Base-by-base conservation (phyloP, 2,113 vertebrate species). In the Coptodon rendalli region DNA sequence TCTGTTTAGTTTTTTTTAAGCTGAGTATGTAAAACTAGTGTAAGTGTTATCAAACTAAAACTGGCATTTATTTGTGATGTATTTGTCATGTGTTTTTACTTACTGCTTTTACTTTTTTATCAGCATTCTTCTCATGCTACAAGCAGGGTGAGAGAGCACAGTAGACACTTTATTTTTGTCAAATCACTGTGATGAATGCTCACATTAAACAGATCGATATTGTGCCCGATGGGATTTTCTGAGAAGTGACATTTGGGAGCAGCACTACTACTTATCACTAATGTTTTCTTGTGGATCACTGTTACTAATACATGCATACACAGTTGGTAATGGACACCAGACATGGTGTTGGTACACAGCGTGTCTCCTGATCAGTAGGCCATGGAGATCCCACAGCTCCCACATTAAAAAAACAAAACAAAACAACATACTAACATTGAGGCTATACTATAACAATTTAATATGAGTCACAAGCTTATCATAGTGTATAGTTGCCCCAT, bases 131-230 rank as follows among this genome's bases (percentile, higher is more conserved):
- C 22, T 40, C 7, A 5, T 31, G 13, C 54, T 16, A 13, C 57
- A 27, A 61, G 17, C 73, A 45, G 45, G 19, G 43, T 7, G 7
- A 43, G 53, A 56, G 6, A 8, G n/a, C 11, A 7, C 24, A 40
- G 36, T 4, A 7, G 9, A 73, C 10, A 9, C 79, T 34, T 89
- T 56, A 22, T 84, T 87, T 80, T 34, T 82, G 29, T 84, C 52
- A 83, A 82, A 19, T 81, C 80, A 66, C 81, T 61, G 16, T 31
- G 34, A 84, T 59, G 16, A 76, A 84, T 82, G 78, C 31, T 82
- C 84, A 73, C 54, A 53, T 86, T 84, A 83, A 82, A 76, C 59
- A 14, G 54, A 91, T 92, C 86, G 1, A 86, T 91, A 83, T 81
- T 36, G 43, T 9, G 48, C 63, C 50, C 81, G 54, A 13, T 45